Evolutionary conservation across 2,797 vertebrate species (phyloP), one percentile per base, ranked within the genome.

Genomic region (Amblyopsis hoosieri): DNA sequence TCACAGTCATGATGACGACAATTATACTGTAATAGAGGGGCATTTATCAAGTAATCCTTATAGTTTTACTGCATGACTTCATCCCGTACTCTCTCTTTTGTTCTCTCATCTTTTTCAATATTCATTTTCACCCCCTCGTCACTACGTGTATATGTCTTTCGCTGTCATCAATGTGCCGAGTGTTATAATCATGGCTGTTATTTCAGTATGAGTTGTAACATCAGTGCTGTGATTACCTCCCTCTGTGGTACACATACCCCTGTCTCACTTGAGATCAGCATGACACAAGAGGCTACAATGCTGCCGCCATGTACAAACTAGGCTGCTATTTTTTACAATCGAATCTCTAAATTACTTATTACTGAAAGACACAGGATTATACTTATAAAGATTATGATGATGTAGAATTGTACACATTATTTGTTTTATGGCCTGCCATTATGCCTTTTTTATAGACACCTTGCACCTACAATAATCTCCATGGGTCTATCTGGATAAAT

Each of bases 171-270:
- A 75, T 72, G 79, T 78, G 23, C 60, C 49, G 65, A 74, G 67
- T 71, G 55, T 37, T 72, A 62, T 86, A 85, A 86, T 91, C 82
- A 81, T 58, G 66, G 14, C 31, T 84, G 82, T 84, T 82, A 86
- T 88, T 88, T 71, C 69, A 74, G 75, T 64, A 62, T 69, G 71
- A 55, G 64, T 75, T 65, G 42, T 42, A 12, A 80, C 86, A 81
- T 74, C 81, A 72, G 52, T 58, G 14, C 51, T 49, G 64, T 75
- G 78, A 85, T 81, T 82, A 69, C 72, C 47, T 71, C 59, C 61
- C 8, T 64, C 62, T 49, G 1, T 65, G 51, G 64, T 37, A 33
- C 51, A 15, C 73, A 66, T 79, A 69, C 69, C 76, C 69, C 79
- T 78, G 72, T 80, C 73, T 73, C 50, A 71, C 47, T 48, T 13